Evolutionary conservation across 2,888 invertebrate genomes (phyloP), one percentile per base, ranked within the genome.

Genomic region (Napeogenes inachia): DNA sequence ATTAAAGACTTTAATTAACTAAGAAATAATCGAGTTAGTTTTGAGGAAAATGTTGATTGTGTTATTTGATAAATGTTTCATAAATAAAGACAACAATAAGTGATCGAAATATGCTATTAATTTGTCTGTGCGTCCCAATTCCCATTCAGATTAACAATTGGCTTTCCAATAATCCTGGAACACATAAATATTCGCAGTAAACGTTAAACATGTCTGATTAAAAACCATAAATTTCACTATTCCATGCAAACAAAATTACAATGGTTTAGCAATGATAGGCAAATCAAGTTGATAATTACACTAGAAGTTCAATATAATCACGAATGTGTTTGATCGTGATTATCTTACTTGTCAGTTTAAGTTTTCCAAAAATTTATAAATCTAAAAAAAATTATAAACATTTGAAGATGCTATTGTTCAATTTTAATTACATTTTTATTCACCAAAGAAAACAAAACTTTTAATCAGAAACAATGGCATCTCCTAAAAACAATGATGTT

Each of bases 401-500:
- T 3, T 35, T 35, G 6, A 35, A 35, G 35, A 35, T 35, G 6
- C 3, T 35, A 35, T 35, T 35, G 35, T 35, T 35, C 1, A 35
- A 35, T 35, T 35, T 35, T 35, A 35, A 35, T 35, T 35, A 35
- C 35, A 35, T 35, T 35, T 35, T 35, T 5, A 35, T 5, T 35
- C 35, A 35, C 4, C 35, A 35, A 35, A 35, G 35, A 12, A 42
- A 42, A 10, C 3, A 10, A 10, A 2, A n/a, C 30, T 50, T 6
- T 10, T 2, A 30, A 50, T n/a, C n/a, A 3, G 5, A 50, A 3
- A 50, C 5, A 30, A 50, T n/a, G 8, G 21, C 3, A 50, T 33
- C 55, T 54, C 32, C 54, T 21, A 56, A 76, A 75, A 75, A 74
- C 78, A 80, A 79, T 80, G 80, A 80, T 78, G 69, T 79, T 81